Evolutionary conservation across 2,888 invertebrate genomes (phyloP), one percentile per base, ranked within the genome.

Genomic region (Leptinotarsa rubiginosa): DNA sequence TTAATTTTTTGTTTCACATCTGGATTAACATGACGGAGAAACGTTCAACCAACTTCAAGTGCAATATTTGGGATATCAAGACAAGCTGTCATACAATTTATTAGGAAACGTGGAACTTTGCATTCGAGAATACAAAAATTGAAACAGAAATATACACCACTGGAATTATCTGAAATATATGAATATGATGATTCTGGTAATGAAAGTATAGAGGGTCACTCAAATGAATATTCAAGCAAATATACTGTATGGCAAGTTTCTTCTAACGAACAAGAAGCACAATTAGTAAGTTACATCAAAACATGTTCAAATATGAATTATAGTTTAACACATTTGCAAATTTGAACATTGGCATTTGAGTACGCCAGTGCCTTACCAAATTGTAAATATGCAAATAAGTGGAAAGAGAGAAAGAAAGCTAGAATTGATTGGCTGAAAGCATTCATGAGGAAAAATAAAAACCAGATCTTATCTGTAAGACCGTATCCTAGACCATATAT

Each of bases 401-500:
- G 20, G 56, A 22, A 56, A 13, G 22, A 22, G 10, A 13, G 1
- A 0, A 20, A 56, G 10, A 20, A 56, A 22, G 56, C 56, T 13
- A 22, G 56, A 20, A 20, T 56, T 13, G 20, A 56, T 22, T 56
- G 56, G 25, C 10, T 22, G 2, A 10, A 4, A 10, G 56, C 3
- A 13, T 56, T 56, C 64, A 73, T 25, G 54, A 64, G 49, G 41
- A 49, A 68, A 47, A 31, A 75, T 41, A 22, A 2, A 41, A 31
- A 70, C 52, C 25, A 68, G 52, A 64, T 25, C 7, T 25, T 25
- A 3, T 3, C 5, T 20, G 20, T 20, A 20, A 20, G 20, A 20
- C 20, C 20, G 2, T 20, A 20, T 20, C 20, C 20, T 20, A 20
- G 1, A 20, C 20, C 20, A 20, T 1, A 2, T 20, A 20, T 20